Conservation (phyloP, 2,888 invertebrate genomes). For the Pasiphila rectangulata region DNA sequence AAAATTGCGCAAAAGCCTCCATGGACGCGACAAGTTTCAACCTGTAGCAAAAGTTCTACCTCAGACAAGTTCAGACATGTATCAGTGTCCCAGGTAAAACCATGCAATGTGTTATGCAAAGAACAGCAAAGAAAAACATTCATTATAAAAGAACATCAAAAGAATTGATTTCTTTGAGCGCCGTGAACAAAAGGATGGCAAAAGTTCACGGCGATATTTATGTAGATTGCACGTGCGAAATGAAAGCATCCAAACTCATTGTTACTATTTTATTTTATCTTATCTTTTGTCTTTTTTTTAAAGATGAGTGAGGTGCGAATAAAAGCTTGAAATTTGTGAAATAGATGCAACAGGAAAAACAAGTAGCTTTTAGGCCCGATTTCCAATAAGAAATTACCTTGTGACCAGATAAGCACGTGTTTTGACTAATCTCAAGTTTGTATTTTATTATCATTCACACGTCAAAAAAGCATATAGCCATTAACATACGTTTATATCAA, state of each 20-base stretch:
- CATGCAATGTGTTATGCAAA: conserved; percentile 30
- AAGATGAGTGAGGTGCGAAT: not conserved
- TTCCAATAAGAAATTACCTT: too few relatives aligned
- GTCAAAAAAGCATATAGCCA: too few relatives aligned
- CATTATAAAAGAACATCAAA: conserved; percentile 29
- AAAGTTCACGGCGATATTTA: conserved; percentile 38
- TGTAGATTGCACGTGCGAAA: conserved; percentile 51
- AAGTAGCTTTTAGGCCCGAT: too few relatives aligned
- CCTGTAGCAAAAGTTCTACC: conserved; percentile 50
- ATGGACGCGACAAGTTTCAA: conserved; percentile 53
- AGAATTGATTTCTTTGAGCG: conserved; percentile 25
- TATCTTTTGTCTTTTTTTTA: too few relatives aligned
- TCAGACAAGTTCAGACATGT: conserved; percentile 54
- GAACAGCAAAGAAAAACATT: conserved; percentile 29
- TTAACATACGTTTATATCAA: too few relatives aligned
- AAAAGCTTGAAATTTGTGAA: not conserved
- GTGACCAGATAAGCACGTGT: too few relatives aligned
- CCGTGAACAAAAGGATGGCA: conserved; percentile 39
- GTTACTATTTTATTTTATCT: conserved; percentile 24
- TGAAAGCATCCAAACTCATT: conserved; percentile 37
- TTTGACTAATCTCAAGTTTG: too few relatives aligned
- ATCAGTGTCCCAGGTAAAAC: conserved; percentile 28
- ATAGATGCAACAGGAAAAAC: too few relatives aligned
- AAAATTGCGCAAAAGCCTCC: conserved; percentile 19
- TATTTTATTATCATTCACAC: too few relatives aligned